Base-by-base conservation (phyloP, 2,888 invertebrate genomes). In the Psylliodes chrysocephalus region DNA sequence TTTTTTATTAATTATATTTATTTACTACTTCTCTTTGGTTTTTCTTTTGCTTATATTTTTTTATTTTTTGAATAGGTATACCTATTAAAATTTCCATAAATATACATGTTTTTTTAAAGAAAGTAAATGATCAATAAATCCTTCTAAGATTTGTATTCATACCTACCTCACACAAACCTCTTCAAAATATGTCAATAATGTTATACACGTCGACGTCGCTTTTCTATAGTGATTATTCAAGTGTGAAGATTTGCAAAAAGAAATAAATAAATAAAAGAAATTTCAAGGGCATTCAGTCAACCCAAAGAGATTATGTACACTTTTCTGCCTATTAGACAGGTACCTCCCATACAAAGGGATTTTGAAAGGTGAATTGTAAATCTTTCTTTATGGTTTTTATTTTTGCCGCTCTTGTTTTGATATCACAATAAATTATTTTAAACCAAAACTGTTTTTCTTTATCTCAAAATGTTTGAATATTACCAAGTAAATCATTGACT, bases 311-410 rank as follows among this genome's bases (percentile, higher is more conserved):
- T 38, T 53, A 53, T 22, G 22, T 53, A 53, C 40, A 53, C 53
- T 53, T 53, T 33, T 53, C 38, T 40, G 22, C 12, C 15, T 22
- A 33, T 53, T 53, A 8, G 53, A 38, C 53, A 53, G 53, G 53
- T 53, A 53, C 22, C 47, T 49, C 22, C 47, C 28, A 49, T 30
- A 49, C 7, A 17, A 44, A 18, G 4, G 17, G 12, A 52, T 12
- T 52, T 17, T 18, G 22, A 25, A 28, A 8, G 14, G 28, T n/a
- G 12, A 8, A 12, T 49, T 12, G 4, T 18, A 25, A 12, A 53
- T 38, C 1, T 53, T 18, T 38, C 19, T 44, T 44, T 44, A 44
- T 44, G 6, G 10, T 44, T 44, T 18, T 18, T 19, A 33, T 33
- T 33, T 33, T 33, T 33, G 2, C 33, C 10, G 33, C 33, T 8